Evolutionary conservation across 2,888 invertebrate genomes (phyloP).

Genomic region (Drosophila siamana): DNA sequence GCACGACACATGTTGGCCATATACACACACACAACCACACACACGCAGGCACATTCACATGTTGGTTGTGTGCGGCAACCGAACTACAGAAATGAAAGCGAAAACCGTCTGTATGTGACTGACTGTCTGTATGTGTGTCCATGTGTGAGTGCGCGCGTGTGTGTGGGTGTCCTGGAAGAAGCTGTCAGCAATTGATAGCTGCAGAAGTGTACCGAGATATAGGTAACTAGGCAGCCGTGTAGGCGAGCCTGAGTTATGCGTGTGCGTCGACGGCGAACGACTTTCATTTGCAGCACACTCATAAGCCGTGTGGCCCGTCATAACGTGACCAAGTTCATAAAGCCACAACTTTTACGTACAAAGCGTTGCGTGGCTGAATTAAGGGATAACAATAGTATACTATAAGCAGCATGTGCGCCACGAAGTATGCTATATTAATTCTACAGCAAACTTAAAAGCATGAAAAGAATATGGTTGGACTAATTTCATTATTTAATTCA

Average conservation of each 20-base stretch:
- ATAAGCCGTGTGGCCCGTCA: not conserved
- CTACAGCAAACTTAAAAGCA: not conserved
- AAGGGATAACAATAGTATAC: not conserved
- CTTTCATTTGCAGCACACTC: constrained; percentile 32
- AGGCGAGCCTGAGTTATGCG: constrained; percentile 18
- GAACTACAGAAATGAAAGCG: constrained; percentile 77
- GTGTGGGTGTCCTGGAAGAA: constrained; percentile 13
- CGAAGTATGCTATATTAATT: not conserved
- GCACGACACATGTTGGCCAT: constrained; percentile 34
- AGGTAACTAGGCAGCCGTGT: constrained; percentile 53
- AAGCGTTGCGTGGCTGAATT: constrained; percentile 19
- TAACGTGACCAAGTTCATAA: constrained; percentile 5
- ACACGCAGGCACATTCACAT: no score
- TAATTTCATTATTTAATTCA: not conserved
- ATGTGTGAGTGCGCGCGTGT: constrained; percentile 4
- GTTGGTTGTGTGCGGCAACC: not conserved
- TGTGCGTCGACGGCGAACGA: not conserved
- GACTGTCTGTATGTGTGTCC: constrained; percentile 7
- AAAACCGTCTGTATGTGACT: constrained; percentile 67
- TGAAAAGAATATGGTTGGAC: not conserved
- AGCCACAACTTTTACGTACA: not conserved
- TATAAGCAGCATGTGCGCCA: constrained; percentile 2
- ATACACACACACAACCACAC: not conserved
- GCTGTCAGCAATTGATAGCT: constrained; percentile 31
- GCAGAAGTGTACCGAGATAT: constrained; percentile 8